Evolutionary conservation across 2,797 vertebrate genomes (phyloP), one percentile per base, ranked within the genome.

Genomic region (Galago senegalensis): DNA sequence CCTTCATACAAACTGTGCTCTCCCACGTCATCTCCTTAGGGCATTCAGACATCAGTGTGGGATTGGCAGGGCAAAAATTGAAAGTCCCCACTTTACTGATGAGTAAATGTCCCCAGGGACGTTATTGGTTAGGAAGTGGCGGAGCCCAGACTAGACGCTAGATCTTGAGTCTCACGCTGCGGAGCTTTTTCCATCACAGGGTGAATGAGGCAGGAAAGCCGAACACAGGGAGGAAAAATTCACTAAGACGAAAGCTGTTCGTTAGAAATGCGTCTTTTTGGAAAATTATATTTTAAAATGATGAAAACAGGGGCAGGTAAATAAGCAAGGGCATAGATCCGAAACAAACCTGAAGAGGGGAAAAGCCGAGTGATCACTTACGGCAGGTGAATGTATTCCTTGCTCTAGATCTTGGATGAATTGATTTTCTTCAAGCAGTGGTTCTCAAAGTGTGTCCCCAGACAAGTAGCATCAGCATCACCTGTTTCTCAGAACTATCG

Each of bases 41-140:
- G 79, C 37, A 70, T 80, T n/a, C 40, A 89, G 90, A 67, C 67
- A 79, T 79, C 65, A 61, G 81, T 81, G 29, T 83, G 83, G 87
- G 49, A 86, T 60, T 58, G 34, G 80, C 75, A 89, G 29, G 77
- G 56, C 67, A 89, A 79, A 97, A 96, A 80, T 93, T 73, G 90
- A 87, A 81, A 25, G 25, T 81, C 80, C 75, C 25, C 17, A n/a
- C 87, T 94, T 91, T 49, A 76, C 95, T 87, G 53, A 89, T 96
- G 84, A 94, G 90, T 87, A 89, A 94, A 93, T 89, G 63, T 88
- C 87, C 91, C 75, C 60, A 40, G 65, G 34, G 70, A 88, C 3
- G 4, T 86, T 49, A 83, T 37, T 86, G 91, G 56, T 96, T 93
- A 82, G 79, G 77, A 96, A 96, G 69, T 34, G 79, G 58, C 10